phyloP scores from a whole-genome alignment of 2,888 invertebrate genomes.

The Fragum sueziense region DNA sequence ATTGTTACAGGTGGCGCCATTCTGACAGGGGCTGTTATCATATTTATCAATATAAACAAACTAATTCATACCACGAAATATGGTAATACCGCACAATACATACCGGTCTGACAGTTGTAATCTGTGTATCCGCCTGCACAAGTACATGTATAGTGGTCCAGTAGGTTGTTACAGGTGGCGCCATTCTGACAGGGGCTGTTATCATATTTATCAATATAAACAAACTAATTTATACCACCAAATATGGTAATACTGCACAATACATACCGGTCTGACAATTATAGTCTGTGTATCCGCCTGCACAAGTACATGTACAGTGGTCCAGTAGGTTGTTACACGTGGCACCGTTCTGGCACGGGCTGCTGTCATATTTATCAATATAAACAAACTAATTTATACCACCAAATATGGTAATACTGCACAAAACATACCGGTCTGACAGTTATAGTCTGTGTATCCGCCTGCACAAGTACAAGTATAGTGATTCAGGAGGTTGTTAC shows the following conservation, averaged over 20 bases:
- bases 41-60: not conserved
- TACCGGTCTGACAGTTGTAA: conserved; percentile 16
- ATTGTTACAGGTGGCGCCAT: not conserved
- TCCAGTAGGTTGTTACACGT: not conserved
- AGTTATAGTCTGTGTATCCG: not conserved
- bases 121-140: not conserved
- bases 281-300: conserved; percentile 1
- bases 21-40: not conserved
- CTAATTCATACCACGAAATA: not conserved
- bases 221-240: no score
- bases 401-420: no score
- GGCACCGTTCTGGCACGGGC: conserved; percentile 11
- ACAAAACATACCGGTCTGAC: not conserved
- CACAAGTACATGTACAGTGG: conserved; percentile 8
- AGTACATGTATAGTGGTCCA: not conserved
- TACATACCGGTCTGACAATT: not conserved
- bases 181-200: not conserved
- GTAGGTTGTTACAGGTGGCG: not conserved
- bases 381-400: no score
- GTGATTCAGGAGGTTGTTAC: not conserved
- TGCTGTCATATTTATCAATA: conserved; percentile 10
- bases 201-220: not conserved
- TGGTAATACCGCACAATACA: no score
- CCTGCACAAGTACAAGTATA: not conserved
- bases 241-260: not conserved